phyloP scores from a whole-genome alignment of 35 echinoderm and acorn worm genomes.

The Amphiura filiformis region DNA sequence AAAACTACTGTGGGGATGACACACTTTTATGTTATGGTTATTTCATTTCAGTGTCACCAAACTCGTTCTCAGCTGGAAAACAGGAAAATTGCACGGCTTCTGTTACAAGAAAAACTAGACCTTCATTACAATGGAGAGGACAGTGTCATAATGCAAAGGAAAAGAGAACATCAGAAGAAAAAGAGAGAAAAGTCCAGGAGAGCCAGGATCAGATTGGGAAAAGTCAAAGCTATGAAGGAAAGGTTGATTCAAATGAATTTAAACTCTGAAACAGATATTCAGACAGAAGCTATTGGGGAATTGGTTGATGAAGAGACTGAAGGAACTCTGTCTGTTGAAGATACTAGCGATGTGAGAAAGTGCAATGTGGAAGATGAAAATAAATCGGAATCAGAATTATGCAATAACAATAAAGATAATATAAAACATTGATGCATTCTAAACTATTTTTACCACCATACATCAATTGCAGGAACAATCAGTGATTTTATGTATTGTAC shows the following conservation, averaged over 20 bases:
- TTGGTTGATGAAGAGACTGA: neutral
- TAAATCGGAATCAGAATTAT: too few relatives aligned
- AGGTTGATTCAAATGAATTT: slow-evolving; percentile 22
- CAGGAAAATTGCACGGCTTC: slow-evolving; percentile 77
- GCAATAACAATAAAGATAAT: too few relatives aligned
- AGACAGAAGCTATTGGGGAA: neutral
- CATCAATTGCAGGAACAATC: too few relatives aligned
- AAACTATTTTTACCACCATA: too few relatives aligned
- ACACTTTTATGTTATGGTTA: too few relatives aligned
- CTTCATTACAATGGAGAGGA: slow-evolving; percentile 74
- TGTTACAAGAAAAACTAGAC: slow-evolving; percentile 84
- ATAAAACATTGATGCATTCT: too few relatives aligned
- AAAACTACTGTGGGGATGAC: too few relatives aligned
- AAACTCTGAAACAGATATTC: neutral
- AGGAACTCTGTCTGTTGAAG: too few relatives aligned
- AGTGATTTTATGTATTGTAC: too few relatives aligned
- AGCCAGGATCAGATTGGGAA: slow-evolving; percentile 79
- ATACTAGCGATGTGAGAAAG: too few relatives aligned
- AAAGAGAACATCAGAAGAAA: slow-evolving; percentile 64
- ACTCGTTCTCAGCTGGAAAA: slow-evolving; percentile 87
- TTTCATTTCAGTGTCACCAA: slow-evolving; percentile 76
- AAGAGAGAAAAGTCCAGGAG: slow-evolving; percentile 74
- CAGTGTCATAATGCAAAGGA: slow-evolving; percentile 46
- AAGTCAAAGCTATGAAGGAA: slow-evolving; percentile 67
- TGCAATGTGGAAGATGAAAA: too few relatives aligned